Evolutionary conservation across 35 echinoderm and acorn worm species (phyloP).

Genomic region (Apostichopus californicus): DNA sequence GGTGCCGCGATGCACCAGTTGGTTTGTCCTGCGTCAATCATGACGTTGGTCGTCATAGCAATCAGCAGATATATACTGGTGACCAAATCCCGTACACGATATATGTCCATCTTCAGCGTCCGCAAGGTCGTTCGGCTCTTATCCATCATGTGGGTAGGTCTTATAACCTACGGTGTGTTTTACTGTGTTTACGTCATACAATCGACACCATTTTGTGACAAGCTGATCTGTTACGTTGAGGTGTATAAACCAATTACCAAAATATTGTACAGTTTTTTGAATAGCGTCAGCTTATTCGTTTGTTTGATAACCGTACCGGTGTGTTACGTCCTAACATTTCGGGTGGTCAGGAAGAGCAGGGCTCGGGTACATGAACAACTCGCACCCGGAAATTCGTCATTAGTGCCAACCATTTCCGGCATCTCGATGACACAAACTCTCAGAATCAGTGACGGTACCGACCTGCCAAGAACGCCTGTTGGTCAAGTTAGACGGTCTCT

Average conservation of each 20-base stretch:
- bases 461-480: background rate
- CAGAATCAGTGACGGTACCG: background rate
- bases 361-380: background rate
- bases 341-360: background rate
- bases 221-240: background rate
- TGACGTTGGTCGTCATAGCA: constrained; percentile 10
- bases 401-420: background rate
- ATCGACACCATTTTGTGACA: background rate
- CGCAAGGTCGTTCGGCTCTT: background rate
- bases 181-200: background rate
- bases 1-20: background rate
- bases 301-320: constrained; percentile 10
- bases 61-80: background rate
- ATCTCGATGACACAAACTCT: background rate
- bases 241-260: background rate
- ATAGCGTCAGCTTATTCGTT: background rate
- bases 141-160: background rate
- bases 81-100: background rate
- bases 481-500: background rate
- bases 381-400: background rate
- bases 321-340: background rate
- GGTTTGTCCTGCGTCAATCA: background rate
- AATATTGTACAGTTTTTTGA: background rate
- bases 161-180: background rate
- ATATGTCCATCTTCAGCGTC: background rate